Evolutionary conservation across 2,888 invertebrate genomes (phyloP), one percentile per base, ranked within the genome.

Genomic region (Drosophila mercatorum): DNA sequence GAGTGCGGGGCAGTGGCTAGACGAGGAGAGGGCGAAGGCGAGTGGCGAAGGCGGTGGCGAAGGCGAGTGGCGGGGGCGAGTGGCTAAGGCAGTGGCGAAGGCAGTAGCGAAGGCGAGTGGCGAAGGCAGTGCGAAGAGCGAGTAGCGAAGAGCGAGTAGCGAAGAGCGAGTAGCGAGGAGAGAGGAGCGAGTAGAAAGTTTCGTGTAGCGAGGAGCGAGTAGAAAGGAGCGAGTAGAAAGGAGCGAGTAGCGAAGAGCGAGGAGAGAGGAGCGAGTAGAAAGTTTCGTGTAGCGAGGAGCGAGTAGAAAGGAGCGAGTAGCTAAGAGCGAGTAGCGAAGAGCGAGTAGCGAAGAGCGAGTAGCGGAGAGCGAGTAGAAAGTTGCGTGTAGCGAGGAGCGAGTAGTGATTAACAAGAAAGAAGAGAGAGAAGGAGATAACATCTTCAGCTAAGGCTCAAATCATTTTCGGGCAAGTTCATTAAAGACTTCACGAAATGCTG

Each of bases 401-500:
- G 41, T 41, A n/a, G 41, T 8, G 41, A n/a, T n/a, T n/a, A n/a
- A 7, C 6, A n/a, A n/a, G 41, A 12, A 12, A 12, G 12, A 5
- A 38, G 38, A 12, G 3, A 38, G 12, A 11, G 11, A 28, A 5
- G 0, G 28, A 28, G 38, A 38, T 2, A 40, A 6, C 31, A 34
- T 2, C 31, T 6, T 7, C 5, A 40, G 8, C 17, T 10, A 10
- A 17, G 26, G 28, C 4, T 28, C 28, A 14, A 7, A 7, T 28
- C 28, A 47, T 14, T 26, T 46, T 12, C 22, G 17, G 38, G 31
- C 26, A 11, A 49, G 51, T 56, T 43, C 31, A 38, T 56, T 72
- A 64, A 63, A 72, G 70, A 36, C 41, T 17, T 41, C 17, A 17
- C 36, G 28, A 7, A 55, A 28, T 10, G 40, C 14, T 11, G 6